phyloP scores from a whole-genome alignment of 53 echinoderm and acorn worm genomes.

The Antedon mediterranea region DNA sequence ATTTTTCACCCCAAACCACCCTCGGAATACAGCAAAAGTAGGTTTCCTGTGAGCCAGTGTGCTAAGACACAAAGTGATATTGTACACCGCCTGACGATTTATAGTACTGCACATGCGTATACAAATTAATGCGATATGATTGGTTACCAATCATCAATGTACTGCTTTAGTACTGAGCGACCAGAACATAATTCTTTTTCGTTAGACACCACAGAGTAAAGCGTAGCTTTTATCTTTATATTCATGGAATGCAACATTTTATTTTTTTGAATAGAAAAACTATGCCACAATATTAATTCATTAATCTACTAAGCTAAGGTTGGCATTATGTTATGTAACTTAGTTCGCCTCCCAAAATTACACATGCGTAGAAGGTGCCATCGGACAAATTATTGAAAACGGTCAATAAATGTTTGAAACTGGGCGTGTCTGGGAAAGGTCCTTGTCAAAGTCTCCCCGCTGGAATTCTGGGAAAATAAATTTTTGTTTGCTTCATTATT shows the following conservation, averaged over 20 bases:
- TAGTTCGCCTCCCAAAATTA: background rate
- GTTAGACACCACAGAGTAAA: background rate
- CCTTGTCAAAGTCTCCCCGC: too few species aligned
- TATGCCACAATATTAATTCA: background rate
- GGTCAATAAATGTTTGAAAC: background rate
- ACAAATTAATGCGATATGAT: background rate
- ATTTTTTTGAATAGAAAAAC: background rate
- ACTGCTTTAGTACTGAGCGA: background rate
- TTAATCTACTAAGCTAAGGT: background rate
- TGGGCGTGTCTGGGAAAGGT: background rate
- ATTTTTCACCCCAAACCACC: background rate
- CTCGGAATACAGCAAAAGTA: conserved; percentile 1
- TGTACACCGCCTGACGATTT: background rate
- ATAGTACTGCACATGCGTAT: background rate
- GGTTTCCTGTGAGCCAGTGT: background rate
- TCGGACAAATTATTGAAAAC: background rate
- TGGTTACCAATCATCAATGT: background rate
- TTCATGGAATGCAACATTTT: background rate
- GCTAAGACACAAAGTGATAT: conserved; percentile 1
- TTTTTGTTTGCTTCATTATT: too few species aligned
- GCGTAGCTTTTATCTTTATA: background rate
- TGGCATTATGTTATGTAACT: background rate
- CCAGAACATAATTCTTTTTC: background rate
- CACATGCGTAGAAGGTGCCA: background rate
- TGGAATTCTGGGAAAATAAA: too few species aligned